Evolutionary conservation across 2,797 vertebrate species (phyloP), one percentile per base, ranked within the genome.

Genomic region (Nothura maculosa): DNA sequence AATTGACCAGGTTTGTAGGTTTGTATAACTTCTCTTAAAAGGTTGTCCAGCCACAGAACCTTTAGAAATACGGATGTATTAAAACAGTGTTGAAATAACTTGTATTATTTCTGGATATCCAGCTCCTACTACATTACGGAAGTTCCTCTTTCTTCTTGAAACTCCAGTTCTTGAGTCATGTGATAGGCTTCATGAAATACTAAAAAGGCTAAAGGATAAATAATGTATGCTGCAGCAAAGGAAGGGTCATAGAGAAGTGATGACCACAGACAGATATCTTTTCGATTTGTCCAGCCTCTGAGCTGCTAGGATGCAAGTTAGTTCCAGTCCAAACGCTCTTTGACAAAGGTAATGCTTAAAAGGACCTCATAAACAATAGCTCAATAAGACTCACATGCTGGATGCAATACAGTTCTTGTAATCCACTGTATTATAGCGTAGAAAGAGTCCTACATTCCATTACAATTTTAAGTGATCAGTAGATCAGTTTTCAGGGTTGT

Each of bases 191-290:
- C 5, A 64, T 19, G 10, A 87, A 74, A 81, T 40, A 27, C 16
- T 70, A 25, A 76, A 58, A 47, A 48, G 9, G 18, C 10, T 50
- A 40, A 81, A 57, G 50, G 55, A 19, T 25, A 69, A 81, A 66
- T 36, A 81, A 81, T 27, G 10, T 13, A n/a, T 1, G 3, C n/a
- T 25, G 8, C 25, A 36, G 19, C 4, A 0, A 73, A 60, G n/a
- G 1, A 5, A 1, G 1, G 43, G 55, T 28, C 48, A 40, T 28
- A 34, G 11, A 43, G 45, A 58, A 9, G 34, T 63, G 30, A 43
- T 57, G 21, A 9, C 20, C 47, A 18, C 0, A 4, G 66, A 21
- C 0, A 5, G 60, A 25, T 25, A 42, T 5, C 4, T 24, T 17
- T 47, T 28, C 81, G 50, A 45, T 34, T 47, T 58, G 28, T 22